phyloP scores from a whole-genome alignment of 1,140 invertebrate species.

The Brachionus manjavacas region DNA sequence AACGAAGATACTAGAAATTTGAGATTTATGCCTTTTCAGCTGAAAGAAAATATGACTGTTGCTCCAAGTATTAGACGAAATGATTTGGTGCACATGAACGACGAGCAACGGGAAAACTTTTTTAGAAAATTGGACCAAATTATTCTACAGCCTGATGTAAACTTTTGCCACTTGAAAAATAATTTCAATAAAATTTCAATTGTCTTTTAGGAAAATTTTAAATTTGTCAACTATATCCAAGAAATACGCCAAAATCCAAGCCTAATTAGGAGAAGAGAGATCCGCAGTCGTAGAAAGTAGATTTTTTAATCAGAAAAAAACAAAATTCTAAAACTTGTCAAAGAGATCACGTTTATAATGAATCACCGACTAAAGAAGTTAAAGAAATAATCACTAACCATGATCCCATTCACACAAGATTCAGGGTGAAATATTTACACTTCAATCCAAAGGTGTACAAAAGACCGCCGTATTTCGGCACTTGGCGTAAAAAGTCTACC shows the following conservation, averaged over 20 bases:
- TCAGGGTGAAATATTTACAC: constrained; percentile 36
- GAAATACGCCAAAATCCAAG: constrained; percentile 22
- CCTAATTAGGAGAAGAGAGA: not conserved
- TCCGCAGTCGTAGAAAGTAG: not conserved
- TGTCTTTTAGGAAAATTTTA: not conserved
- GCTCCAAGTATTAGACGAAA: not conserved
- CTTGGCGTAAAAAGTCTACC: constrained; percentile 23
- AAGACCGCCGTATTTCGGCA: constrained; percentile 39
- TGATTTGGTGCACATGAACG: not conserved
- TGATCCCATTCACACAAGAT: not conserved
- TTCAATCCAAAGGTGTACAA: constrained; percentile 20
- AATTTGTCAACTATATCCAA: not conserved
- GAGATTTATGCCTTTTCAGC: constrained; percentile 35
- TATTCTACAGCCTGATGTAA: not conserved
- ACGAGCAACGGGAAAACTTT: constrained; percentile 6
- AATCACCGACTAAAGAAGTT: not conserved
- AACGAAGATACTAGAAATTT: constrained; percentile 8
- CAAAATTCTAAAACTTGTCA: not conserved
- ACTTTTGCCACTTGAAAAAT: not conserved
- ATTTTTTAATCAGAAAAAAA: not conserved
- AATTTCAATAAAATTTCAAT: not conserved
- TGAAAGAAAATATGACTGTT: constrained; percentile 33
- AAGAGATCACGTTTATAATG: not conserved
- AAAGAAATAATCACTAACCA: not conserved
- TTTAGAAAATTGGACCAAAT: not conserved